Percentiles rank a stretch among this genome's conserved stretches.
phyloP scores from a whole-genome alignment of 1,140 invertebrate genomes.

The Amphibalanus amphitrite region DNA sequence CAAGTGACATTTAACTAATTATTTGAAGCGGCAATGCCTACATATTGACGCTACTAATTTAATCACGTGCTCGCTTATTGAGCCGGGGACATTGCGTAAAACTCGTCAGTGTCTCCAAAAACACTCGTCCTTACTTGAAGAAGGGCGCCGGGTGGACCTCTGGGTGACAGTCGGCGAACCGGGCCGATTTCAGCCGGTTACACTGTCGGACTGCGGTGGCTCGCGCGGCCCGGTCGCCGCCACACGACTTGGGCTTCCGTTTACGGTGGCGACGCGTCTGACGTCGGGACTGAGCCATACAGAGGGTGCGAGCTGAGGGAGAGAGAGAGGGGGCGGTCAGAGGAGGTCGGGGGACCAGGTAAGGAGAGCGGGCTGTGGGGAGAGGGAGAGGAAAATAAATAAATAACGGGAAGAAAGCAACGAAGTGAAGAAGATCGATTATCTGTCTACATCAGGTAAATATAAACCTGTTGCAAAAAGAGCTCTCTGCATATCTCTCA shows the following conservation, averaged over 20 bases:
- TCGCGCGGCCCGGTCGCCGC: slow-evolving; percentile 21
- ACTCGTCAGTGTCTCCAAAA: too few relatives aligned
- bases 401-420: not conserved
- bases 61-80: too few relatives aligned
- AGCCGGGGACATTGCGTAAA: not conserved
- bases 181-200: slow-evolving; percentile 32
- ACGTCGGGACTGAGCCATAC: slow-evolving; percentile 10
- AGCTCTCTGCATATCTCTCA: not conserved
- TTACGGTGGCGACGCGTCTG: slow-evolving; percentile 14
- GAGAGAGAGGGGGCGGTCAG: not conserved
- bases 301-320: not conserved
- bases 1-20: too few relatives aligned
- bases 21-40: too few relatives aligned
- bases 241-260: slow-evolving; percentile 5
- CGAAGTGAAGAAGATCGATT: not conserved
- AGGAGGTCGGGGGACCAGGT: too few relatives aligned
- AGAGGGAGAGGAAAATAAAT: not conserved
- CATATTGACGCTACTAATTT: too few relatives aligned
- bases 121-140: slow-evolving; percentile 32
- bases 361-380: too few relatives aligned
- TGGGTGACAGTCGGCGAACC: slow-evolving; percentile 48
- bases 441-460: not conserved
- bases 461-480: not conserved
- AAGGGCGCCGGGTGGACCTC: slow-evolving; percentile 58
- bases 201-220: slow-evolving; percentile 27